Evolutionary conservation across 2,888 invertebrate species (phyloP), one percentile per base, ranked within the genome.

Genomic region (Meiosimyza decipiens): DNA sequence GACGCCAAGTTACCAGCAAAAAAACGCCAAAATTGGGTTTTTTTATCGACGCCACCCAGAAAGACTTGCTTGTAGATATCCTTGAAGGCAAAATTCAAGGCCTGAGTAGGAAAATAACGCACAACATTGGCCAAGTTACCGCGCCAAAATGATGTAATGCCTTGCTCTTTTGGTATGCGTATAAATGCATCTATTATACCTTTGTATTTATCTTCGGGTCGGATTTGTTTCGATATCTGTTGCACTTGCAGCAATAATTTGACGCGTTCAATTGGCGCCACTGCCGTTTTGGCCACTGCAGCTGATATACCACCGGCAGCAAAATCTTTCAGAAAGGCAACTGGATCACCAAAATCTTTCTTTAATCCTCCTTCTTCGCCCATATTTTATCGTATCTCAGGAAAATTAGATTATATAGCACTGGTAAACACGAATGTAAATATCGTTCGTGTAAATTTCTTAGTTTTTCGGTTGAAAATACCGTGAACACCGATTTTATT

Each of bases 51-150:
- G 9, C 92, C 93, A 11, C 74, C 75, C 49, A 79, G 60, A n/a
- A 78, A 79, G 13, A 79, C 74, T 75, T 89, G 88, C 88, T 96
- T 95, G 88, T 95, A 95, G 82, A 95, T 91, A 87, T 97, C 97
- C 86, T 95, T 96, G 88, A 96, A 95, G 75, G 95, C 94, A 86
- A 96, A 96, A 89, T 96, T 96, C 71, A 96, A 89, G 15, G 96
- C 96, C 86, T 96, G 95, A 16, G 95, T 95, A 33, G 95, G 95
- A 88, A 96, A 96, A 86, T 95, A 96, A 84, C 96, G 89, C 83
- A 96, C 92, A 68, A 96, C 96, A 86, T 96, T 96, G 74, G 96
- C 96, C 63, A 94, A 83, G 88, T 97, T 97, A 77, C 96, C 96
- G 83, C 96, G 91, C 96, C 96, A 97, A 83, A 93, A 92, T 51